These are phyloP conservation scores for Microcebus ravelobensis DNA, from an alignment of 2,113 vertebrate genomes.

Conservation along the genomic window DNA sequence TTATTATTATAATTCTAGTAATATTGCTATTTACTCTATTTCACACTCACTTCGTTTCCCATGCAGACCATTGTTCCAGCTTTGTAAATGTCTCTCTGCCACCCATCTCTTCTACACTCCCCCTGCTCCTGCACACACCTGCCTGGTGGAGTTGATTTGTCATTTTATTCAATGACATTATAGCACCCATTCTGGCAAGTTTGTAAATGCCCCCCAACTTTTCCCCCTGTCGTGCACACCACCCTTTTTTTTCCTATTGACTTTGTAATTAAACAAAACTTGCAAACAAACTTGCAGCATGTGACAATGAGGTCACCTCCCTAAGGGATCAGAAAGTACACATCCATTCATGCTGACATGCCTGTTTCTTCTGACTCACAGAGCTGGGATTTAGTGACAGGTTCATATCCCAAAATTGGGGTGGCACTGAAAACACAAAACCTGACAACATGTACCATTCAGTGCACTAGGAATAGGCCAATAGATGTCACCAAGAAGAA, in stretches of 20 bases:
- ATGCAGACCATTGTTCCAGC: neutral
- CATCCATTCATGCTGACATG: neutral
- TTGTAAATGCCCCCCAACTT: neutral
- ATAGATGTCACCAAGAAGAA: neutral
- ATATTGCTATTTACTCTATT: neutral
- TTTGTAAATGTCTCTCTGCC: neutral
- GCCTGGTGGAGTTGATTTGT: neutral
- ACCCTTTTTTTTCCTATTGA: neutral
- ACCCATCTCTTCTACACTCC: neutral
- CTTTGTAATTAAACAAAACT: neutral
- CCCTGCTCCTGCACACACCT: neutral
- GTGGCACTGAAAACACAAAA: neutral
- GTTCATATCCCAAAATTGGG: neutral
- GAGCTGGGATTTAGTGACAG: neutral
- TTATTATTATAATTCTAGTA: neutral
- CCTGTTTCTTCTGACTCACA: neutral
- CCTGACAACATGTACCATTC: neutral
- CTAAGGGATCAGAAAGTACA: neutral
- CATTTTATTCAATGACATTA: neutral
- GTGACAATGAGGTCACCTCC: neutral
- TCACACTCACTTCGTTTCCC: neutral
- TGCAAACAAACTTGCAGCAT: neutral
- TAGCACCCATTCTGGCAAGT: neutral
- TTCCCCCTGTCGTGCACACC: neutral
- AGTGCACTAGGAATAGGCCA: neutral